phyloP scores from a whole-genome alignment of 2,797 vertebrate species.

The Hydrophis major region DNA sequence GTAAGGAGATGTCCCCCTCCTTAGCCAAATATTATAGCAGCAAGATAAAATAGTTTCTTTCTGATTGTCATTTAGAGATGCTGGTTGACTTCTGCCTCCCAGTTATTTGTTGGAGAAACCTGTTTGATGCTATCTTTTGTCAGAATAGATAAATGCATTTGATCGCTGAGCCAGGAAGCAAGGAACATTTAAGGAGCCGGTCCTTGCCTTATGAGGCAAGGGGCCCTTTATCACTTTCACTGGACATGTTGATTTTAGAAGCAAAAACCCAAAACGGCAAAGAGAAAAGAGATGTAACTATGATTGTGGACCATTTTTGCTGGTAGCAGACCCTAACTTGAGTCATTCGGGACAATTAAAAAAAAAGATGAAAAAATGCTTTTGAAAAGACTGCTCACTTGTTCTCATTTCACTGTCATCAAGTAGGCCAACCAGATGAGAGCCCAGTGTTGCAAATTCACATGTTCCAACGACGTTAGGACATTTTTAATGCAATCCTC shows the following conservation, averaged over 20 bases:
- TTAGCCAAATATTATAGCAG: background rate
- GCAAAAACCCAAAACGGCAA: background rate
- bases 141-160: constrained; percentile 38
- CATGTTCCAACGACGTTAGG: background rate
- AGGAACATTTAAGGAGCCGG: constrained; percentile 14
- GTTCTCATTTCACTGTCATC: background rate
- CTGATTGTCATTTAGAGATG: background rate
- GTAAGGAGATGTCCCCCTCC: background rate
- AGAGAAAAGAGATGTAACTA: background rate
- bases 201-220: background rate
- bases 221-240: background rate
- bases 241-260: background rate
- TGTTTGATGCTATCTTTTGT: background rate
- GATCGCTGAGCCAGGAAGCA: background rate
- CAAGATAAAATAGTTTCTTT: background rate
- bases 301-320: background rate
- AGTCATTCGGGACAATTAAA: constrained; percentile 50
- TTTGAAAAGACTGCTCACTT: constrained; percentile 32
- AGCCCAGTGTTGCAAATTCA: background rate
- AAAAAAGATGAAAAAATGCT: background rate
- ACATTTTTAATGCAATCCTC: background rate
- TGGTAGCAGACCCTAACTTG: constrained; percentile 39
- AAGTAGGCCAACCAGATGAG: background rate
- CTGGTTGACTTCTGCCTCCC: background rate
- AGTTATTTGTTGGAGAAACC: background rate